These are phyloP conservation scores for Haliclona indistincta DNA, from an alignment of 37 sponge, comb jelly and placozoan species.

Conservation along the genomic window DNA sequence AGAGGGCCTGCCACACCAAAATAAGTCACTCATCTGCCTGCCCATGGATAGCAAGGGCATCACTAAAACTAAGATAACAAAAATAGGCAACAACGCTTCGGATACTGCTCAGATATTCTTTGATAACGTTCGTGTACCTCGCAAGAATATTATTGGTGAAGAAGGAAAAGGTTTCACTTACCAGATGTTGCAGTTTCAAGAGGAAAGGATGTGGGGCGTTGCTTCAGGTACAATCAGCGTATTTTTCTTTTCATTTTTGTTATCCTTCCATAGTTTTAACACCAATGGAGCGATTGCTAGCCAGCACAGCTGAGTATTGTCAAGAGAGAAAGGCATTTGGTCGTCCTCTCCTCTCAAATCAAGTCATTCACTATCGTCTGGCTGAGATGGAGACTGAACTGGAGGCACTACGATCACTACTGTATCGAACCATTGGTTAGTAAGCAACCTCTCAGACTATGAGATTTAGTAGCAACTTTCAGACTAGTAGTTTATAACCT, in stretches of 20 bases:
- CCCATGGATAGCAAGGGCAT: constrained; percentile 91
- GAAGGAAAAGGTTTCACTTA: constrained; percentile 90
- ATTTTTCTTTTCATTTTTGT: neutral
- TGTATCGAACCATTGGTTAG: constrained; percentile 48
- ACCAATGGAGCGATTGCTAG: constrained; percentile 70
- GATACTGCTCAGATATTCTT: constrained; percentile 92
- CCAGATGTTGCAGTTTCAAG: constrained; percentile 95
- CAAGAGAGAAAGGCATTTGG: constrained; percentile 92
- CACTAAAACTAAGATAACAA: constrained; percentile 28
- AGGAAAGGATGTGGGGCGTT: constrained; percentile 88
- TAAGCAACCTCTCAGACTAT: too few relatives aligned
- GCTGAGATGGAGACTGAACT: constrained; percentile 93
- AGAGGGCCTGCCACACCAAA: constrained; percentile 69
- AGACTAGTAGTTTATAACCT: too few relatives aligned
- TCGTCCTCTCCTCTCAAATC: constrained; percentile 81
- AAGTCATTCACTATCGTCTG: constrained; percentile 88
- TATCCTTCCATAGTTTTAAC: constrained; percentile 23
- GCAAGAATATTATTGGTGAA: constrained; percentile 86
- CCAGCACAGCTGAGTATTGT: constrained; percentile 75
- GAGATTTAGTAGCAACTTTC: too few relatives aligned
- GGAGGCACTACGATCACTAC: constrained; percentile 76
- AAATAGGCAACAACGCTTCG: constrained; percentile 75
- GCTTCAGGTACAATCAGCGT: constrained; percentile 29
- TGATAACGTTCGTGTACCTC: constrained; percentile 89
- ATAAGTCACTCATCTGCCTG: constrained; percentile 93